A percentile compares a stretch with the other conserved stretches of the same genome.
Evolutionary conservation across 2,113 vertebrate species (phyloP).

Genomic region (Stegostoma tigrinum): DNA sequence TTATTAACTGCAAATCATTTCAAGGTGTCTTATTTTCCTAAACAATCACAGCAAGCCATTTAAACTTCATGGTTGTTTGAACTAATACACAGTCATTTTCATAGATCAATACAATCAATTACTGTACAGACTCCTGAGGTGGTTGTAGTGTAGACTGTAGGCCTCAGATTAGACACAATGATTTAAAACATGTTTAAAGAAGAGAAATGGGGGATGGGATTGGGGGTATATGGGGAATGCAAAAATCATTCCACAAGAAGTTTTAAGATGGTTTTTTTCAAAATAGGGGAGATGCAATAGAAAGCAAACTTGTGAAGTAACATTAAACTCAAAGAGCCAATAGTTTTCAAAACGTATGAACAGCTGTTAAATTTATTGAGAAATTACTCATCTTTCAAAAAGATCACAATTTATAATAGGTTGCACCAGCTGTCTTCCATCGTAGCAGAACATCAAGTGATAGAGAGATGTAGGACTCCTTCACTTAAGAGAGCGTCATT

Average conservation of each 20-base stretch:
- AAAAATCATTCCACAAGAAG: neutral
- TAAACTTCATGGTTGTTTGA: slow-evolving; percentile 29
- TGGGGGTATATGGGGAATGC: neutral
- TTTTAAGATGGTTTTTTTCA: neutral
- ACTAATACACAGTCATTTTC: slow-evolving; percentile 36
- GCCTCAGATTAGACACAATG: neutral
- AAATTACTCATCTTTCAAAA: neutral
- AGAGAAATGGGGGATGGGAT: neutral
- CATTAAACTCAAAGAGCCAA: neutral
- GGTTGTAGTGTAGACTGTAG: slow-evolving; percentile 33
- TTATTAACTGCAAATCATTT: slow-evolving; percentile 34
- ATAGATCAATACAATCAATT: slow-evolving; percentile 36
- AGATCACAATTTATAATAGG: neutral
- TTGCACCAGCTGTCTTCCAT: neutral
- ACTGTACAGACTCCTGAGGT: slow-evolving; percentile 35
- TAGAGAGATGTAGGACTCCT: neutral
- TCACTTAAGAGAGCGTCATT: neutral
- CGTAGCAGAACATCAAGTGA: neutral
- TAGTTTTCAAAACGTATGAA: neutral
- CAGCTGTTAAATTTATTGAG: neutral
- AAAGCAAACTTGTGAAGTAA: neutral
- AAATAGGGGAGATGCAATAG: neutral
- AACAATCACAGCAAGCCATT: slow-evolving; percentile 37
- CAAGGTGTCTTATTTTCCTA: slow-evolving; percentile 31
- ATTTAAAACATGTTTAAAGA: neutral